A percentile compares a stretch with the other conserved stretches of the same genome.
These are phyloP conservation scores for Tarsius wallacei DNA, from an alignment of 2,797 vertebrate species.

Conservation along the genomic window DNA sequence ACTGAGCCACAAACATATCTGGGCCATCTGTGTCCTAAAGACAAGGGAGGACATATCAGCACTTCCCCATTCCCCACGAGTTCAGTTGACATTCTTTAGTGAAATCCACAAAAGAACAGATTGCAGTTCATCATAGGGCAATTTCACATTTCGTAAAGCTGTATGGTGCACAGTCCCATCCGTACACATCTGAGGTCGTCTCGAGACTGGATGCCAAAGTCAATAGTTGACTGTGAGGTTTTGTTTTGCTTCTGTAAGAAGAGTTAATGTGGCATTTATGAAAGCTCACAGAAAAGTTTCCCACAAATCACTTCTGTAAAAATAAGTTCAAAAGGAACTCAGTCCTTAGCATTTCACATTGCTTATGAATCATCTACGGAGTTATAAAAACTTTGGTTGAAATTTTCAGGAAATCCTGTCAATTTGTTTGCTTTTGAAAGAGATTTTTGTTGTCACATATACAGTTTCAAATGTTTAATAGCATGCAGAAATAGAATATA, in stretches of 20 bases:
- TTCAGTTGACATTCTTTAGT: neutral
- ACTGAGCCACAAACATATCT: neutral
- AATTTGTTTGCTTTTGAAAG: conserved; percentile 65
- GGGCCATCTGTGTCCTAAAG: conserved; percentile 70
- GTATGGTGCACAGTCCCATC: neutral
- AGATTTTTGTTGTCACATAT: conserved; percentile 37
- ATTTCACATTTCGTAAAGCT: neutral
- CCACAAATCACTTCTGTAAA: neutral
- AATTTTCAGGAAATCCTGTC: conserved; percentile 68
- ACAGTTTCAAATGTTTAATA: conserved; percentile 66
- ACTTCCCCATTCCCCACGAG: neutral
- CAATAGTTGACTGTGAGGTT: neutral
- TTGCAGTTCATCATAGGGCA: neutral
- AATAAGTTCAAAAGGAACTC: conserved; percentile 41
- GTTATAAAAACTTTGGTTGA: neutral
- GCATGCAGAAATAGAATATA: conserved; percentile 62
- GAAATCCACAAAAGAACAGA: conserved; percentile 60
- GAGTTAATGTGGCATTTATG: neutral
- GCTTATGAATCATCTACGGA: neutral
- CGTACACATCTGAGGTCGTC: neutral
- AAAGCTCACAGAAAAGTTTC: neutral
- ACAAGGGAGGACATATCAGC: neutral
- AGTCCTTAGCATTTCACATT: neutral
- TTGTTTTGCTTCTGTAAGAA: neutral
- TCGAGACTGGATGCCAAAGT: neutral